These are phyloP conservation scores for Chamaea fasciata DNA, from an alignment of 2,113 vertebrate genomes.

Conservation along the genomic window DNA sequence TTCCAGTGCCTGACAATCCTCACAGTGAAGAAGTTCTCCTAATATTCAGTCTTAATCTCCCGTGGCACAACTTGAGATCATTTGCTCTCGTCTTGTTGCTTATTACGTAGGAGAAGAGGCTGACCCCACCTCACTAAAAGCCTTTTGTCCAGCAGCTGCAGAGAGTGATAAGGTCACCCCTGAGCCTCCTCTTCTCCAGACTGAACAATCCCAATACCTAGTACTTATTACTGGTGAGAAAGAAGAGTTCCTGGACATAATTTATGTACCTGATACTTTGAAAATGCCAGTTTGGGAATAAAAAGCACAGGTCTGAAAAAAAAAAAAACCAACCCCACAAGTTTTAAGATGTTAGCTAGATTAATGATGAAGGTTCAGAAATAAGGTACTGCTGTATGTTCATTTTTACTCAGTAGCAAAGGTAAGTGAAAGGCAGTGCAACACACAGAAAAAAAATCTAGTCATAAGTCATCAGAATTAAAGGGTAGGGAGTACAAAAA, in stretches of 20 bases:
- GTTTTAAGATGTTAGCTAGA: background rate
- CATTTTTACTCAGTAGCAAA: background rate
- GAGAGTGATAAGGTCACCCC: rapidly evolving
- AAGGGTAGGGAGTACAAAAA: background rate
- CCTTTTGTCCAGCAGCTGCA: background rate
- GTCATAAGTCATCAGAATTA: background rate
- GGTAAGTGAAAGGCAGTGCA: background rate
- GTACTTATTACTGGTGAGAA: background rate
- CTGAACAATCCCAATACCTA: background rate
- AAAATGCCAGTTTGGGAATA: background rate
- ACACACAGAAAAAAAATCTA: background rate
- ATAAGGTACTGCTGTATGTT: background rate
- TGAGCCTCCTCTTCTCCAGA: background rate
- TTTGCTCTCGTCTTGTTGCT: background rate
- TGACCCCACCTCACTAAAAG: rapidly evolving
- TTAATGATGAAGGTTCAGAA: background rate
- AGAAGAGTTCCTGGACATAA: background rate
- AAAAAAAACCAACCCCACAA: background rate
- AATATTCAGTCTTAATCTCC: background rate
- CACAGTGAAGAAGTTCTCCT: background rate
- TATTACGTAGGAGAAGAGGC: background rate
- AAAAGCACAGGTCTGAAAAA: background rate
- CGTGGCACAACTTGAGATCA: rapidly evolving
- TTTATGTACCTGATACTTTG: background rate
- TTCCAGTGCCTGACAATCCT: background rate